Conservation (phyloP, 2,113 vertebrate genomes). For the Parus major region DNA sequence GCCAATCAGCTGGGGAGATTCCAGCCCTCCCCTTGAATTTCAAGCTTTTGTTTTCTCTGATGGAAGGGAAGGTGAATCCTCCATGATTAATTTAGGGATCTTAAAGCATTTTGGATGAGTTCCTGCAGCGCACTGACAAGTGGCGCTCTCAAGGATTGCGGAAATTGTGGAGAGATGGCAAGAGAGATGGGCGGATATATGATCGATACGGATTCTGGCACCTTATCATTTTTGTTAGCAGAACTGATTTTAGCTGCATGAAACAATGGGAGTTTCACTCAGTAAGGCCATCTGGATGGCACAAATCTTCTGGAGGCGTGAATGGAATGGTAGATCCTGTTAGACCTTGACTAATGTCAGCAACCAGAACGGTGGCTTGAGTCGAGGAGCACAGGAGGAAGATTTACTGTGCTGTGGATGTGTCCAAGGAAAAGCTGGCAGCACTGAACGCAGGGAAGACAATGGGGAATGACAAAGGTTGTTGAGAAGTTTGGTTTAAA, state of each 20-base stretch:
- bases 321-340: conserved; percentile 8
- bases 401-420: neutral
- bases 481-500: neutral
- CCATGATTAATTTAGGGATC: conserved; percentile 25
- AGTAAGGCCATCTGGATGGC: neutral
- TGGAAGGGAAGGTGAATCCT: conserved; percentile 43
- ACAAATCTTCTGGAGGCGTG: neutral
- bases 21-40: conserved; percentile 62
- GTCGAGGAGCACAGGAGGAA: neutral
- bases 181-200: neutral
- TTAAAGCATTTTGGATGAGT: conserved; percentile 45
- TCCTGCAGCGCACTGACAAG: neutral
- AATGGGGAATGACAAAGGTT: neutral
- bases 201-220: neutral
- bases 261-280: neutral
- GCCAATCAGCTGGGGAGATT: conserved; percentile 48
- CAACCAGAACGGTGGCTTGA: neutral
- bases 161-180: neutral
- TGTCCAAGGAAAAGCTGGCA: neutral
- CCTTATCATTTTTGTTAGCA: neutral
- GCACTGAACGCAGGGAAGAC: neutral
- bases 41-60: conserved; percentile 44
- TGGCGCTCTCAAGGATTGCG: neutral
- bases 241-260: neutral
- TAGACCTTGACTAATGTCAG: neutral